Conservation (phyloP, 2,888 invertebrate species). For the Oscheius onirici region DNA sequence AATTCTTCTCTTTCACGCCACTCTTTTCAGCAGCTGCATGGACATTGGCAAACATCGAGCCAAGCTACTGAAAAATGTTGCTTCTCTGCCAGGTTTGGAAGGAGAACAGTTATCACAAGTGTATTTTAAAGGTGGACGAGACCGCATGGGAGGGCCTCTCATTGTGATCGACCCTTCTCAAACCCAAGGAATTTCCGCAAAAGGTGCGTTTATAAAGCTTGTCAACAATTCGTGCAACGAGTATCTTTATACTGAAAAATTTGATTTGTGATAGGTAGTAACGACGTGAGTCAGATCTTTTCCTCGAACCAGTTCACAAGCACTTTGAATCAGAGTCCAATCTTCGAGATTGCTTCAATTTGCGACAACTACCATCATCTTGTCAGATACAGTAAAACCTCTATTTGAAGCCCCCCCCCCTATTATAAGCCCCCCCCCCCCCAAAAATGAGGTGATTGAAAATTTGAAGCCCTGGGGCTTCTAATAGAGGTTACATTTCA, state of each 20-base stretch:
- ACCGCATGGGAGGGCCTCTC: conserved; percentile 34
- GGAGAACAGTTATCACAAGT: background rate
- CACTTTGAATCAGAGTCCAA: background rate
- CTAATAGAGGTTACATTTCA: no score
- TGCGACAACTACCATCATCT: background rate
- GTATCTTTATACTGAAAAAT: background rate
- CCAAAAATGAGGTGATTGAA: no score
- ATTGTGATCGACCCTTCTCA: conserved; percentile 38
- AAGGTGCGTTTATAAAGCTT: background rate
- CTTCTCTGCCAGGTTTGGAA: conserved; percentile 37
- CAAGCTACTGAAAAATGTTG: conserved; percentile 35
- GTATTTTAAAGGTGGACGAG: conserved; percentile 21
- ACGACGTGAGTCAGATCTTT: background rate
- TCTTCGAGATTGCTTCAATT: background rate
- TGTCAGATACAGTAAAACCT: background rate
- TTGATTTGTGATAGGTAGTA: background rate
- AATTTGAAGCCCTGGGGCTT: background rate
- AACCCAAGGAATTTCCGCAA: conserved; percentile 5
- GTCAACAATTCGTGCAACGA: background rate
- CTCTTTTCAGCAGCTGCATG: conserved; percentile 19
- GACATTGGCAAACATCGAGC: conserved; percentile 39
- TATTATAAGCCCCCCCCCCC: no score
- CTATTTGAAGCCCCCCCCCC: no score
- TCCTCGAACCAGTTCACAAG: background rate
- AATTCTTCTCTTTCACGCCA: background rate